Percentiles rank a stretch among this genome's conserved stretches.
Evolutionary conservation across 2,888 invertebrate species (phyloP).

Genomic region (Chaetogeoica ovagalla): DNA sequence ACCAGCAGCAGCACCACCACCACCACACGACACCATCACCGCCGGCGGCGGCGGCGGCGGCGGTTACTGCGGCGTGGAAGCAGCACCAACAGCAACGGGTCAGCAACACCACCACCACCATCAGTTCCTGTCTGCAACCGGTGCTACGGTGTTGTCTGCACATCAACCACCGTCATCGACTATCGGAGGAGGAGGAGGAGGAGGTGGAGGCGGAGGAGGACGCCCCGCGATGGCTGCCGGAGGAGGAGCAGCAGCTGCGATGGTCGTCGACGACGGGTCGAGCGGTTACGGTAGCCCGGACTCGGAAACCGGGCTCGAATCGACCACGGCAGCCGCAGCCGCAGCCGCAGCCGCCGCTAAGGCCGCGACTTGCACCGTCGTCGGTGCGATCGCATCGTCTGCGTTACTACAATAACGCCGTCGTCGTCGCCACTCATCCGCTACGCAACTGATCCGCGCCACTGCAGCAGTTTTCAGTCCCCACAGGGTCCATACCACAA

Average conservation of each 20-base stretch:
- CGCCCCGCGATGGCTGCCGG: constrained; percentile 51
- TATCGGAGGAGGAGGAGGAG: not conserved
- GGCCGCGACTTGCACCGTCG: not conserved
- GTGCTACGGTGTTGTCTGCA: constrained; percentile 47
- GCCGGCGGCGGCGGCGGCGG: constrained; percentile 41
- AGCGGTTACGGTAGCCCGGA: constrained; percentile 57
- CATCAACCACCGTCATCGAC: constrained; percentile 12
- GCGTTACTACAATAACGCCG: too few species aligned
- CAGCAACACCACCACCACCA: constrained; percentile 4
- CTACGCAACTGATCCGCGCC: too few species aligned
- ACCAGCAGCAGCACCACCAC: constrained; percentile 26
- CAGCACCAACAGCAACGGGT: not conserved
- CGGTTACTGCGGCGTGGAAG: constrained; percentile 43
- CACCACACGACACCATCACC: constrained; percentile 22
- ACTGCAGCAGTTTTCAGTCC: too few species aligned
- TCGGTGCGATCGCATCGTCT: constrained; percentile 14
- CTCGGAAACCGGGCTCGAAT: constrained; percentile 55
- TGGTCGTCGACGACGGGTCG: constrained; percentile 55
- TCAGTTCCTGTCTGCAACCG: constrained; percentile 28
- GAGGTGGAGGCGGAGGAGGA: not conserved
- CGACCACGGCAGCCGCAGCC: constrained; percentile 4
- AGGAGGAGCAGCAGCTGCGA: constrained; percentile 37
- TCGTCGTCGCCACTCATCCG: not conserved
- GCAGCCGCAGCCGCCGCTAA: not conserved
- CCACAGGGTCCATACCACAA: too few species aligned